A percentile compares a stretch with the other conserved stretches of the same genome.
Conservation (phyloP, 2,113 vertebrate genomes). For the Microtus pennsylvanicus region DNA sequence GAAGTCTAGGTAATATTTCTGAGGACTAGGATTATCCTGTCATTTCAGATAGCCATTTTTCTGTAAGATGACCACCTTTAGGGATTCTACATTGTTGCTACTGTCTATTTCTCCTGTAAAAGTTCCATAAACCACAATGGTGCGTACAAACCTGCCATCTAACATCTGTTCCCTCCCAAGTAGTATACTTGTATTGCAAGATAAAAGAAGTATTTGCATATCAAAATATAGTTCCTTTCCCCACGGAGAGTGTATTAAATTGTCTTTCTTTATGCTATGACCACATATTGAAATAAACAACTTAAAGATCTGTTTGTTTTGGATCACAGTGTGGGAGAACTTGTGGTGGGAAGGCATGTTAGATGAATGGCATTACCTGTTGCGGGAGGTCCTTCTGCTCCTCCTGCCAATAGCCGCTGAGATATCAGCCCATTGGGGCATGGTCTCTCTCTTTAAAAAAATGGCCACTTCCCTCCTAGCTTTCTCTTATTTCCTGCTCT, state of each 20-base stretch:
- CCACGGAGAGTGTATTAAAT: background rate
- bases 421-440: too few relatives aligned
- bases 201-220: background rate
- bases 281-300: background rate
- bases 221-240: background rate
- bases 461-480: too few relatives aligned
- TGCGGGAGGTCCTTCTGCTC: too few relatives aligned
- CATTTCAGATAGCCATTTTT: background rate
- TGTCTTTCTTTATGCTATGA: background rate
- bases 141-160: background rate
- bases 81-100: background rate
- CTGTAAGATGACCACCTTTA: background rate
- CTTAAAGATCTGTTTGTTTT: background rate
- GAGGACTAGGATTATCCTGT: background rate
- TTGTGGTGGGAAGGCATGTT: too few relatives aligned
- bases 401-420: too few relatives aligned
- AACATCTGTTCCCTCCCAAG: background rate
- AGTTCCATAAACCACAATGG: background rate
- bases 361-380: background rate
- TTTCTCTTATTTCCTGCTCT: too few relatives aligned
- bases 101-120: background rate
- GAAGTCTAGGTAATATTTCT: background rate
- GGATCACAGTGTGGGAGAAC: background rate
- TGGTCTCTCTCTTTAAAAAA: too few relatives aligned
- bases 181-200: background rate